Conservation (phyloP, 2,888 invertebrate species). For the Rhagonycha lutea region DNA sequence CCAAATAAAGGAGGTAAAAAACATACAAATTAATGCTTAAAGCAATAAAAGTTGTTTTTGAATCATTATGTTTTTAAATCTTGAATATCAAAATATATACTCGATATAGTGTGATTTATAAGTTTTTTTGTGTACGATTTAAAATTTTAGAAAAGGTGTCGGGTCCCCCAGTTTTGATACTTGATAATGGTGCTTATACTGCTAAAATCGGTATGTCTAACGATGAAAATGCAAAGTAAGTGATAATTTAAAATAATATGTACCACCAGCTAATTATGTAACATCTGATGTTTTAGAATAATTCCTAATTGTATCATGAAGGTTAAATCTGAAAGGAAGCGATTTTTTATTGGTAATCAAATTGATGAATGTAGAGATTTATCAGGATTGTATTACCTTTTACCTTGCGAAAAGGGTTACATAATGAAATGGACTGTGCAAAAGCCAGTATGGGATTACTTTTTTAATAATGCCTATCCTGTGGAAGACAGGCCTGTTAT, state of each 20-base stretch:
- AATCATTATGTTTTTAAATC: background rate
- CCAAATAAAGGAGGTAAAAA: constrained; percentile 5
- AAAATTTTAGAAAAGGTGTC: constrained; percentile 15
- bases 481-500: constrained; percentile 79
- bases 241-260: constrained; percentile 14
- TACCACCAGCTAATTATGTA: background rate
- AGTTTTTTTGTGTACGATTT: background rate
- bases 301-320: constrained; percentile 97
- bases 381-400: constrained; percentile 90
- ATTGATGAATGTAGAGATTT: constrained; percentile 96
- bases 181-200: constrained; percentile 86
- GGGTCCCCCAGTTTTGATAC: constrained; percentile 31
- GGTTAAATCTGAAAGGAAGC: constrained; percentile 92
- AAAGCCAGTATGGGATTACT: constrained; percentile 94
- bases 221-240: constrained; percentile 67
- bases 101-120: background rate
- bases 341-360: constrained; percentile 92
- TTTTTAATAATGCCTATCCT: constrained; percentile 85
- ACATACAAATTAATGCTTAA: background rate
- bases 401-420: constrained; percentile 95
- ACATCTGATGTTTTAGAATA: constrained; percentile 56
- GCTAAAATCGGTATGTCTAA: constrained; percentile 84
- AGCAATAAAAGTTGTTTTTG: background rate
- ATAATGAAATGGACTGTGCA: constrained; percentile 95
- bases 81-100: background rate